Percentiles rank a stretch among this genome's conserved stretches.
These are phyloP conservation scores for Glossosoma conforme DNA, from an alignment of 1,140 invertebrate genomes.

Conservation along the genomic window DNA sequence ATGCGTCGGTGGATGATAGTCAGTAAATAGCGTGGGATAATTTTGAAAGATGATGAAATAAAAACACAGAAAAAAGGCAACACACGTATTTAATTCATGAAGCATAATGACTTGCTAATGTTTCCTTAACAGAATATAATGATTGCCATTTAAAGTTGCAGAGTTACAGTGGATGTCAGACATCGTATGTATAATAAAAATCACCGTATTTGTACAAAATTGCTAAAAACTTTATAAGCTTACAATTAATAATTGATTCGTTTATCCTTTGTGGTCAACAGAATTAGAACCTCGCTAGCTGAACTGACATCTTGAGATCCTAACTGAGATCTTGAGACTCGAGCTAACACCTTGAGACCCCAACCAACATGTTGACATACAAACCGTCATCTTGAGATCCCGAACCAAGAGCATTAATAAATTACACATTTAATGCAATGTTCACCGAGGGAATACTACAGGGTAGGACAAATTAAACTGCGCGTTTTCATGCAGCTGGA, in stretches of 20 bases:
- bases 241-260: constrained; percentile 25
- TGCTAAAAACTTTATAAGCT: constrained; percentile 29
- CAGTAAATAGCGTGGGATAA: background rate
- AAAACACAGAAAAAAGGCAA: constrained; percentile 30
- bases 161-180: too few relatives aligned
- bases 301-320: too few relatives aligned
- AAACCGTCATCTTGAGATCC: too few relatives aligned
- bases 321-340: too few relatives aligned
- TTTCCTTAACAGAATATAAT: constrained; percentile 25
- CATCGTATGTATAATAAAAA: constrained; percentile 19
- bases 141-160: constrained; percentile 27
- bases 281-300: constrained; percentile 6
- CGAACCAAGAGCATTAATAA: too few relatives aligned
- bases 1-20: too few relatives aligned
- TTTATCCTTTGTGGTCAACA: constrained; percentile 20
- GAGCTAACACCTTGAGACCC: too few relatives aligned
- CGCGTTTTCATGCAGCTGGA: too few relatives aligned
- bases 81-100: constrained; percentile 31
- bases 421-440: too few relatives aligned
- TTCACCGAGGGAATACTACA: too few relatives aligned
- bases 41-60: constrained; percentile 15
- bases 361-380: too few relatives aligned
- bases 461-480: too few relatives aligned
- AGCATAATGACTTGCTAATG: constrained; percentile 29
- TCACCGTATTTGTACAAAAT: constrained; percentile 30